phyloP scores from a whole-genome alignment of 2,113 vertebrate genomes.

The Microcebus jonahi region DNA sequence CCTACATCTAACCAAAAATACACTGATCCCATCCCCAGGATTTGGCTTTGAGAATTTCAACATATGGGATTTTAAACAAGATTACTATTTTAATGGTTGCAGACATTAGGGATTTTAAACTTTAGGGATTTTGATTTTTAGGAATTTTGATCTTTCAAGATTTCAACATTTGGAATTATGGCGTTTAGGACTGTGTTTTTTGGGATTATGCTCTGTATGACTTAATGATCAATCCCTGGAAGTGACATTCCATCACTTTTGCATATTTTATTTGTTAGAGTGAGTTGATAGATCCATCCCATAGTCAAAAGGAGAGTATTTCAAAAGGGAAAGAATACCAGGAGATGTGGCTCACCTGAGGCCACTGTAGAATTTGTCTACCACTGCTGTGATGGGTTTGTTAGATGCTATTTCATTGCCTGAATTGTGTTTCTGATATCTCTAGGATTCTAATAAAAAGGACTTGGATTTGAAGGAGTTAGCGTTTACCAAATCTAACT shows the following conservation, averaged over 20 bases:
- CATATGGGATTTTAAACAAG: too few relatives aligned
- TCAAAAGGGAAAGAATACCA: background rate
- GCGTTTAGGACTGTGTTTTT: background rate
- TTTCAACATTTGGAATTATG: background rate
- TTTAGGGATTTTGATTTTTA: too few relatives aligned
- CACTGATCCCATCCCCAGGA: too few relatives aligned
- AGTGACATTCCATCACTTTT: background rate
- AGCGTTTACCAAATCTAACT: background rate
- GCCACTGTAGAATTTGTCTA: background rate
- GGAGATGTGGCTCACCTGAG: rapidly evolving
- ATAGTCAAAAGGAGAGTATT: background rate
- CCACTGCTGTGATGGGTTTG: background rate
- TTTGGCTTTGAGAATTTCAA: too few relatives aligned
- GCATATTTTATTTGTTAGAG: background rate
- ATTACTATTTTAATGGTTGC: too few relatives aligned
- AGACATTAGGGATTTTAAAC: too few relatives aligned
- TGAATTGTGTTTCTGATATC: background rate
- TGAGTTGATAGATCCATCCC: background rate
- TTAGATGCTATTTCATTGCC: background rate
- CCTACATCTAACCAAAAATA: too few relatives aligned
- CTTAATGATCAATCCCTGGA: background rate
- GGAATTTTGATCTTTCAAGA: too few relatives aligned
- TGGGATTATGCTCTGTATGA: background rate
- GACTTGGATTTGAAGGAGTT: background rate
- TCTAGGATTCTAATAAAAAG: background rate